Evolutionary conservation across 2,888 invertebrate species (phyloP).

Genomic region (Galeruca laticollis): DNA sequence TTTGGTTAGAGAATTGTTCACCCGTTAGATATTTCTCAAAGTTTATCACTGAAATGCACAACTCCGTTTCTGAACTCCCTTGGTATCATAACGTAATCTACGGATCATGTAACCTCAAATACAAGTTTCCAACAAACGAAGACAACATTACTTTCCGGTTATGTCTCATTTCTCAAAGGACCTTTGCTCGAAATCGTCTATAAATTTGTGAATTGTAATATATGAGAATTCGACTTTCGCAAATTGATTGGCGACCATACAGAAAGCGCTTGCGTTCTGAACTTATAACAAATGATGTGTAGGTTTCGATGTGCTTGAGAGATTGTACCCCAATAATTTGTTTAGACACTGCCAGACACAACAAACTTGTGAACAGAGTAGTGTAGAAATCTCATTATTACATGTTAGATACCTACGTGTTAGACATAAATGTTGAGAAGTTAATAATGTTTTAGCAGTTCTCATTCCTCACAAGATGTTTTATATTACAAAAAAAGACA

Average conservation of each 20-base stretch:
- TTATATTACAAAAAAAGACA: too few relatives aligned
- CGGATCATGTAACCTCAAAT: conserved; percentile 16
- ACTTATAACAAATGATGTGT: conserved; percentile 37
- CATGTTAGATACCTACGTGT: too few relatives aligned
- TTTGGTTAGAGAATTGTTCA: too few relatives aligned
- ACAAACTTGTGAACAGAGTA: conserved; percentile 31
- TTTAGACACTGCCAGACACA: conserved; percentile 24
- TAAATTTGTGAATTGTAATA: conserved; percentile 31
- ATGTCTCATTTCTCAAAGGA: conserved; percentile 10
- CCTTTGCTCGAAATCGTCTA: conserved; percentile 15
- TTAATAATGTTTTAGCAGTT: too few relatives aligned
- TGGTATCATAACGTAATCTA: conserved; percentile 1
- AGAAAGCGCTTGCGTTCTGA: conserved; percentile 22
- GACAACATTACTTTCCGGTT: conserved; percentile 29
- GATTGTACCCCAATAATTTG: conserved; percentile 40
- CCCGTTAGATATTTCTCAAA: not conserved
- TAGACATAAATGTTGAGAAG: too few relatives aligned
- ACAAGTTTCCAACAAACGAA: conserved; percentile 17
- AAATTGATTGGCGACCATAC: conserved; percentile 39
- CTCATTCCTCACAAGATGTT: too few relatives aligned
- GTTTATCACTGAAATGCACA: not conserved
- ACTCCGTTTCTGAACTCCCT: not conserved
- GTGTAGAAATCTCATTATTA: not conserved
- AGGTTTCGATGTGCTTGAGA: conserved; percentile 35
- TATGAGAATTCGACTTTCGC: conserved; percentile 28